A percentile compares a stretch with the other conserved stretches of the same genome.
Evolutionary conservation across 2,888 invertebrate species (phyloP).

Genomic region (Euclidia mi): DNA sequence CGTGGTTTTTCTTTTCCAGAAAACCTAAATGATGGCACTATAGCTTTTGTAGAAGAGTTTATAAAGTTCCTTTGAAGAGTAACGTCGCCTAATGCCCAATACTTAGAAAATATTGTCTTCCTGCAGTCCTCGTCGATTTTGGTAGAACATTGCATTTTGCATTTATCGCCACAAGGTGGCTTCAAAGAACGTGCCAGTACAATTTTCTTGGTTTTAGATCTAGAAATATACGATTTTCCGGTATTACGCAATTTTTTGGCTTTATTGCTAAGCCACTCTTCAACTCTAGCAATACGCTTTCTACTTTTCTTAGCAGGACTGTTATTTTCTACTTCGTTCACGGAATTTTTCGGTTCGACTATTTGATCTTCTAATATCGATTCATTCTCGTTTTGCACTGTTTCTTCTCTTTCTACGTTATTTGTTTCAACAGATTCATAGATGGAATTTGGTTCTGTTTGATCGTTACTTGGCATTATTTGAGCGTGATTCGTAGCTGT

Average conservation of each 20-base stretch:
- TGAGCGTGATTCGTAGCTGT: not conserved
- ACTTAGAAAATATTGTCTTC: conserved; percentile 11
- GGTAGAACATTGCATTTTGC: conserved; percentile 15
- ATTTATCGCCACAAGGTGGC: conserved; percentile 13
- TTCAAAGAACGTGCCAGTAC: conserved; percentile 8
- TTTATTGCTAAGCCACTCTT: conserved; percentile 16
- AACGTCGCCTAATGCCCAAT: conserved; percentile 15
- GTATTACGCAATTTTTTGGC: conserved; percentile 13
- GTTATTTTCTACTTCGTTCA: conserved; percentile 1
- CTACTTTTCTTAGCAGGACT: conserved; percentile 1
- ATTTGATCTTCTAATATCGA: not conserved
- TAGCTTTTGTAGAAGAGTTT: conserved; percentile 12
- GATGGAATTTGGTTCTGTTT: not conserved
- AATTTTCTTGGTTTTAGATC: conserved; percentile 13
- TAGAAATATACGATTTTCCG: conserved; percentile 9
- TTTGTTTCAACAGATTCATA: not conserved
- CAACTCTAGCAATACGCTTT: conserved; percentile 10
- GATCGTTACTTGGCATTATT: not conserved
- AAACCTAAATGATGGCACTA: conserved; percentile 13
- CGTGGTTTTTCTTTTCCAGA: conserved; percentile 12
- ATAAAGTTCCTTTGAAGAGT: conserved; percentile 11
- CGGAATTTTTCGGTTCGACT: not conserved
- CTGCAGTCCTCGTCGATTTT: conserved; percentile 10
- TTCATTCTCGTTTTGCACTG: not conserved
- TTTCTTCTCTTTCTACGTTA: not conserved